Evolutionary conservation across 2,113 vertebrate species (phyloP).

Genomic region (Semicossyphus pulcher): DNA sequence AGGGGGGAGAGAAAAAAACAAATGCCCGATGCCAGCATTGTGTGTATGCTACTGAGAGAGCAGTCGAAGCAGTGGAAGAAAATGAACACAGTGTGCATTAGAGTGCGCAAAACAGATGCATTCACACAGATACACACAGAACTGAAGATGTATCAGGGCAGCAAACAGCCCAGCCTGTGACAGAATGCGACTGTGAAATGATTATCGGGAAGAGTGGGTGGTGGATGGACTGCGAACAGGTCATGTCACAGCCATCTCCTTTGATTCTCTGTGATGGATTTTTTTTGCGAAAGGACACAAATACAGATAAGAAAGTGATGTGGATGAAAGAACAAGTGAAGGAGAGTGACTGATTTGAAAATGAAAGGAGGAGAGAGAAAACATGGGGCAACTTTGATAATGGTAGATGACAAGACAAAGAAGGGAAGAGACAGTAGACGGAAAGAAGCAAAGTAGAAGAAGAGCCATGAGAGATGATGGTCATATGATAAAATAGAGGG

Average conservation of each 20-base stretch:
- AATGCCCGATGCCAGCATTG: background rate
- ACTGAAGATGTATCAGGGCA: constrained; percentile 10
- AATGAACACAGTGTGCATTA: background rate
- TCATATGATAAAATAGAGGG: constrained; percentile 67
- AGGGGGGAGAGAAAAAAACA: background rate
- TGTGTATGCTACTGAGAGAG: background rate
- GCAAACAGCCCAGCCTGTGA: constrained; percentile 23
- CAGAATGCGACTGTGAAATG: constrained; percentile 40
- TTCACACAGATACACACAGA: background rate
- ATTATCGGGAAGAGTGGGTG: constrained; percentile 42
- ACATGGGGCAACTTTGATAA: constrained; percentile 9
- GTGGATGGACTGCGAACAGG: constrained; percentile 34
- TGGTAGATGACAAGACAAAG: constrained; percentile 3
- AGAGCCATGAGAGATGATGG: constrained; percentile 50
- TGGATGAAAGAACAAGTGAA: constrained; percentile 26
- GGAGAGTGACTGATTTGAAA: constrained; percentile 35
- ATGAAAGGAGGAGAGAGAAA: constrained; percentile 27
- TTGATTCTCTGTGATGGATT: constrained; percentile 53
- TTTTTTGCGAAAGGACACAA: constrained; percentile 40
- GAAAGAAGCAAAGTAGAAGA: constrained; percentile 5
- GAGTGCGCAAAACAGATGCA: background rate
- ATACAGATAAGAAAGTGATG: constrained; percentile 52
- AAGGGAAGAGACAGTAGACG: constrained; percentile 6
- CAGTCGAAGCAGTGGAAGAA: constrained; percentile 3
- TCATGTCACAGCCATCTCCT: constrained; percentile 37